These are phyloP conservation scores for Larimichthys polyactis DNA, from an alignment of 2,113 vertebrate genomes.

Conservation along the genomic window DNA sequence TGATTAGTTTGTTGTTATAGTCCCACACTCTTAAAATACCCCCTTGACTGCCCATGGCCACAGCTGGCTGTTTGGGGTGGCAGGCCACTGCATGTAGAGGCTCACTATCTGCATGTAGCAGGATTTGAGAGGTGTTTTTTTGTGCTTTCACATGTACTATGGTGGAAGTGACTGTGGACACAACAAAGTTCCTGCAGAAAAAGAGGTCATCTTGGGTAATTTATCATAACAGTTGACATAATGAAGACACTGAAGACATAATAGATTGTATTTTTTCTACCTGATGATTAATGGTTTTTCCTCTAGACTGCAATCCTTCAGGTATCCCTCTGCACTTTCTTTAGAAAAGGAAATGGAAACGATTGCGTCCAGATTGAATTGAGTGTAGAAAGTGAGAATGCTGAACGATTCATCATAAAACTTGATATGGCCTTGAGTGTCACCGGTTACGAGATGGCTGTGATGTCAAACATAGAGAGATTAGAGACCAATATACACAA, in stretches of 20 bases:
- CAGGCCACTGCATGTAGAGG: slow-evolving; percentile 87
- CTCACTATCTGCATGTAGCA: slow-evolving; percentile 83
- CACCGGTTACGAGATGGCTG: slow-evolving; percentile 91
- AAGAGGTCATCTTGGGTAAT: neutral
- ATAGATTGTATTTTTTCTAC: slow-evolving; percentile 73
- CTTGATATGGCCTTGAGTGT: slow-evolving; percentile 86
- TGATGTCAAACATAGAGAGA: slow-evolving; percentile 12
- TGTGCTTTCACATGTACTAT: slow-evolving; percentile 86
- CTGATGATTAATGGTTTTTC: slow-evolving; percentile 78
- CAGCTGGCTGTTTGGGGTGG: slow-evolving; percentile 84
- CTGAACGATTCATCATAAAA: slow-evolving; percentile 87
- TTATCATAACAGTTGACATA: neutral
- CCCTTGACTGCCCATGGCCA: slow-evolving; percentile 86
- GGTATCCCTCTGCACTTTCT: slow-evolving; percentile 54
- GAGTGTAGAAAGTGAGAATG: slow-evolving; percentile 81
- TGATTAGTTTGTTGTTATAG: slow-evolving; percentile 78
- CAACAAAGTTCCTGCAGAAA: slow-evolving; percentile 90
- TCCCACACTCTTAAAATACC: slow-evolving; percentile 92
- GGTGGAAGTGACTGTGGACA: slow-evolving; percentile 86
- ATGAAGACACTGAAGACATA: neutral
- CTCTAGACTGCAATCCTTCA: slow-evolving; percentile 65
- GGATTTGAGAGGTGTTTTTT: slow-evolving; percentile 70
- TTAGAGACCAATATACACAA: slow-evolving; percentile 1
- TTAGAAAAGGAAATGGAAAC: slow-evolving; percentile 90
- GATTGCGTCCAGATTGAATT: slow-evolving; percentile 85